Base-by-base conservation (phyloP, 2,888 invertebrate species). In the Agrochola lota region DNA sequence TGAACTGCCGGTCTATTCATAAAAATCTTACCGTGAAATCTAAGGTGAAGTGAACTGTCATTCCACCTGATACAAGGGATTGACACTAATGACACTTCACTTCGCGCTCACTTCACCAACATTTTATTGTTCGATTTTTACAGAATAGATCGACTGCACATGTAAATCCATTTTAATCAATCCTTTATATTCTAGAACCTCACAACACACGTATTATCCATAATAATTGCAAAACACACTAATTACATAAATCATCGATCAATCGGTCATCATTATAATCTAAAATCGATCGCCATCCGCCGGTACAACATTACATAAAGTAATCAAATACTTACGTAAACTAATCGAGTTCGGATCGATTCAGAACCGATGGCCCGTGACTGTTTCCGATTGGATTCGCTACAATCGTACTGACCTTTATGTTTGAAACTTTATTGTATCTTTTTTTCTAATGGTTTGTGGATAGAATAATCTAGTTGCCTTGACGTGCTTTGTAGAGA, bases 371-470 rank as follows among this genome's bases (percentile, higher is more conserved):
- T 85, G 85, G 86, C 82, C 88, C 90, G 84, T 88, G 86, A 87
- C 90, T 20, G 72, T 75, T 89, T 90, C 89, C 89, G 90, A 90
- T 86, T 85, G 76, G 87, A 76, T 74, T 74, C 77, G 71, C 74
- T 83, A 83, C 80, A 83, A 82, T 78, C 76, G 71, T 40, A 76
- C 63, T 88, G 87, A 90, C 89, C 90, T 90, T 87, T 87, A 77
- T 87, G 60, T 71, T 49, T 17, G 30, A 64, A 68, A 69, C 49
- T 63, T 52, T 23, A 84, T 81, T 85, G 75, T 77, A 43, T 59
- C 57, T 12, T 68, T 52, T 77, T 81, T 71, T 71, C 60, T 74
- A 63, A 30, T 60, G 15, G 35, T 57, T 55, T 40, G 35, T 6
- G 26, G 66, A 17, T 40, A 8, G 35, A 77, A 76, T 60, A 46